Evolutionary conservation across 2,113 vertebrate genomes (phyloP).

Genomic region (Nymphicus hollandicus): DNA sequence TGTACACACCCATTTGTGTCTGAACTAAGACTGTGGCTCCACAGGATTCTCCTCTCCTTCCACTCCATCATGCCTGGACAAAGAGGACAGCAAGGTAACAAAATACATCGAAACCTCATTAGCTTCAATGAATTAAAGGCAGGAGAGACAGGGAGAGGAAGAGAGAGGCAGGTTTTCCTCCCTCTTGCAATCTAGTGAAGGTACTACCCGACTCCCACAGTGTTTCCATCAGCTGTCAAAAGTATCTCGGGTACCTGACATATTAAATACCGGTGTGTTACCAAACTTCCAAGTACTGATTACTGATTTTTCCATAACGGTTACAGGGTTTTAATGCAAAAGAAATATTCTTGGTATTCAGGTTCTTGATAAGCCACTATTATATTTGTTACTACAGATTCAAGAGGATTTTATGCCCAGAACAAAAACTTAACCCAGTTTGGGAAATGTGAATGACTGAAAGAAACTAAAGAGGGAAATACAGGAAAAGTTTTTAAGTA

Average conservation of each 20-base stretch:
- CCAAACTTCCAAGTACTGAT: not conserved
- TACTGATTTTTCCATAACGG: not conserved
- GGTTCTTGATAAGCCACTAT: not conserved
- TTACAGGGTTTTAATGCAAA: not conserved
- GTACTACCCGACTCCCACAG: conserved; percentile 3
- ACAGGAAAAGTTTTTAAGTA: not conserved
- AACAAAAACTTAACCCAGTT: not conserved
- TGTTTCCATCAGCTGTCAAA: conserved; percentile 36
- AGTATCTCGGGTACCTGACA: not conserved
- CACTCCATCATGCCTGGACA: not conserved
- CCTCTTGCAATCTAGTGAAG: not conserved
- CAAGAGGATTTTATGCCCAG: not conserved
- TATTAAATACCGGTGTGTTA: not conserved
- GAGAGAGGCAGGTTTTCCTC: not conserved
- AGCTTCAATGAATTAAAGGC: not conserved
- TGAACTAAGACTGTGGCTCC: not conserved
- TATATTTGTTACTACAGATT: not conserved
- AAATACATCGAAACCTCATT: not conserved
- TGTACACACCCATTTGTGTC: no score
- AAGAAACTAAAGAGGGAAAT: not conserved
- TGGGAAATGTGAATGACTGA: not conserved
- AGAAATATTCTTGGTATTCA: not conserved
- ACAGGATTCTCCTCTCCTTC: not conserved
- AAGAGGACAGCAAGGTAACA: not conserved
- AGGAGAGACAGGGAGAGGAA: not conserved